These are phyloP conservation scores for Phoenicopterus ruber DNA, from an alignment of 2,113 vertebrate genomes.

Conservation along the genomic window DNA sequence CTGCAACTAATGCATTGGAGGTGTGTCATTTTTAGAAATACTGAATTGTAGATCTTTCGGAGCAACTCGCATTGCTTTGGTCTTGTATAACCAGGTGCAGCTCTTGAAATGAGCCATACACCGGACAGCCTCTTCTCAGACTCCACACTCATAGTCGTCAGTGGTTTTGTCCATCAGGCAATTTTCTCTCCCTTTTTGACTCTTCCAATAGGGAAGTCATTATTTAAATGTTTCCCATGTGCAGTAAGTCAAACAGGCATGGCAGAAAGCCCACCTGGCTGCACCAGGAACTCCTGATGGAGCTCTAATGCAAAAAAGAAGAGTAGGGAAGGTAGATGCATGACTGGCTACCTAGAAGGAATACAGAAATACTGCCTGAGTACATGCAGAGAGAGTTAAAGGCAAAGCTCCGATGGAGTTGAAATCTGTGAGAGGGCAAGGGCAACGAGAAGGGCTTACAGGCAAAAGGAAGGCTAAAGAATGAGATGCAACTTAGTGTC, in stretches of 20 bases:
- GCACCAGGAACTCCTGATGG: not conserved
- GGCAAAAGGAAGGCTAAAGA: not conserved
- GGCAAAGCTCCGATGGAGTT: not conserved
- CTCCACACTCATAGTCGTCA: not conserved
- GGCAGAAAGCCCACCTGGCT: not conserved
- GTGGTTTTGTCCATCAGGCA: not conserved
- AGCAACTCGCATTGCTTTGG: not conserved
- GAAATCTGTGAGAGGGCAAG: not conserved
- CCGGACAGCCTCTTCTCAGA: not conserved
- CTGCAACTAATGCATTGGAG: not conserved
- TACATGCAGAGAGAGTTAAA: not conserved
- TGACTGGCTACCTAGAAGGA: not conserved
- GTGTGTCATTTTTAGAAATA: not conserved
- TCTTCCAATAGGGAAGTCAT: not conserved
- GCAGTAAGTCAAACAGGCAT: not conserved
- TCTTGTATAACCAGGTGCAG: not conserved
- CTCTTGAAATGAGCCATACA: not conserved
- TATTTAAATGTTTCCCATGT: not conserved
- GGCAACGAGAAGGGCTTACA: not conserved
- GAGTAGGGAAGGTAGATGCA: not conserved
- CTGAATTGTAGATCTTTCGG: not conserved
- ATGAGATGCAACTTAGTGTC: not conserved
- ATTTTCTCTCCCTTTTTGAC: not conserved
- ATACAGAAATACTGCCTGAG: not conserved
- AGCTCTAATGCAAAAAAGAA: not conserved